These are phyloP conservation scores for Spodoptera littoralis DNA, from an alignment of 2,888 invertebrate species.

Conservation along the genomic window DNA sequence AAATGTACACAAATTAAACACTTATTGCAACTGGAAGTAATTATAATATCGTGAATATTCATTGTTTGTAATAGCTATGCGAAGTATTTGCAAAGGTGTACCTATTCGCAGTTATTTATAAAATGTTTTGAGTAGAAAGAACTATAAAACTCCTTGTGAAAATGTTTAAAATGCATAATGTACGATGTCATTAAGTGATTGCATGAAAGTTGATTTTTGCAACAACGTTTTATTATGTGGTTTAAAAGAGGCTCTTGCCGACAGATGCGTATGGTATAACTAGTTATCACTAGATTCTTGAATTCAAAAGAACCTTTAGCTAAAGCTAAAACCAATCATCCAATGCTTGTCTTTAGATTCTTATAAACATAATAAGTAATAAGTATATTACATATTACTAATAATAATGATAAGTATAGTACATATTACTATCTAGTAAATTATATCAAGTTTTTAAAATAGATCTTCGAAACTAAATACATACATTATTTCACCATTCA, in stretches of 20 bases:
- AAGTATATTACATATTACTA: no score
- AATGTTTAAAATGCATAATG: slow-evolving; percentile 20
- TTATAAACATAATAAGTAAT: no score
- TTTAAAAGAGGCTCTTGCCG: no score
- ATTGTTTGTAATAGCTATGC: slow-evolving; percentile 38
- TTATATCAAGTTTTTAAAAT: no score
- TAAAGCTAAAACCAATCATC: no score
- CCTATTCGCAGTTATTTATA: slow-evolving; percentile 11
- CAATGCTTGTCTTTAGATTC: no score
- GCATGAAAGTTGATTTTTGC: slow-evolving; percentile 4
- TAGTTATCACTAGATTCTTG: no score
- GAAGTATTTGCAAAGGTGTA: slow-evolving; percentile 26
- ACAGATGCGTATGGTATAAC: no score
- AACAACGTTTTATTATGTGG: not conserved
- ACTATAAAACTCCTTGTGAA: slow-evolving; percentile 44
- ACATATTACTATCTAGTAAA: no score
- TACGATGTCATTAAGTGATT: slow-evolving; percentile 19
- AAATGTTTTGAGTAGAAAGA: slow-evolving; percentile 20
- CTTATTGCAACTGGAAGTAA: slow-evolving; percentile 39
- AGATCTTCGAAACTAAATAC: not conserved
- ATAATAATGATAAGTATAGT: no score
- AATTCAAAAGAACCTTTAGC: no score
- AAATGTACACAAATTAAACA: slow-evolving; percentile 42
- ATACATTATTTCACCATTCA: not conserved
- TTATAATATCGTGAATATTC: slow-evolving; percentile 39